Conservation (phyloP, 1,140 invertebrate species). For the Melanaphis sacchari region DNA sequence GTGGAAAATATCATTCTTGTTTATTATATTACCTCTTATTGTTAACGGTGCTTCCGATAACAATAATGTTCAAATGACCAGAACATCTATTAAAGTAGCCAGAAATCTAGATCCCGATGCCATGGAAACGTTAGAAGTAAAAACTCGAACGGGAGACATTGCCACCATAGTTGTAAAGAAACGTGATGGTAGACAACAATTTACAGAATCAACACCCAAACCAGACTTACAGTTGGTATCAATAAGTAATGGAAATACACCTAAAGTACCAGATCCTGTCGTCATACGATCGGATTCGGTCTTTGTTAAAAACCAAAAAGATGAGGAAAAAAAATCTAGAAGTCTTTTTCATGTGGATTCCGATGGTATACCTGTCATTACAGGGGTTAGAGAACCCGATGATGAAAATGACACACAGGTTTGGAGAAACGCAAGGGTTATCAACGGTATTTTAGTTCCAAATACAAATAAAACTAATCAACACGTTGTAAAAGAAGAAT, state of each 20-base stretch:
- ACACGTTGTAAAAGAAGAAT: constrained; percentile 28
- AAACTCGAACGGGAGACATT: constrained; percentile 75
- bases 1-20: constrained; percentile 50
- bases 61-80: constrained; percentile 65
- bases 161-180: constrained; percentile 81
- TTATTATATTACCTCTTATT: constrained; percentile 51
- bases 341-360: constrained; percentile 70
- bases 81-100: constrained; percentile 79
- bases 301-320: constrained; percentile 67
- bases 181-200: constrained; percentile 65
- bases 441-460: constrained; percentile 76
- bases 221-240: background rate
- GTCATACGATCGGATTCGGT: constrained; percentile 70
- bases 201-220: background rate
- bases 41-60: background rate
- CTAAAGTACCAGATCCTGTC: constrained; percentile 72
- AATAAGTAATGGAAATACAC: background rate
- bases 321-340: constrained; percentile 65
- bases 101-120: constrained; percentile 77
- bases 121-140: constrained; percentile 77
- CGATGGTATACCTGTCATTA: constrained; percentile 79
- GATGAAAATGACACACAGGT: constrained; percentile 81
- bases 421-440: constrained; percentile 85
- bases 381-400: constrained; percentile 81
- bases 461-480: constrained; percentile 59